Conservation (phyloP, 2,113 vertebrate genomes). For the Microtus oregoni region DNA sequence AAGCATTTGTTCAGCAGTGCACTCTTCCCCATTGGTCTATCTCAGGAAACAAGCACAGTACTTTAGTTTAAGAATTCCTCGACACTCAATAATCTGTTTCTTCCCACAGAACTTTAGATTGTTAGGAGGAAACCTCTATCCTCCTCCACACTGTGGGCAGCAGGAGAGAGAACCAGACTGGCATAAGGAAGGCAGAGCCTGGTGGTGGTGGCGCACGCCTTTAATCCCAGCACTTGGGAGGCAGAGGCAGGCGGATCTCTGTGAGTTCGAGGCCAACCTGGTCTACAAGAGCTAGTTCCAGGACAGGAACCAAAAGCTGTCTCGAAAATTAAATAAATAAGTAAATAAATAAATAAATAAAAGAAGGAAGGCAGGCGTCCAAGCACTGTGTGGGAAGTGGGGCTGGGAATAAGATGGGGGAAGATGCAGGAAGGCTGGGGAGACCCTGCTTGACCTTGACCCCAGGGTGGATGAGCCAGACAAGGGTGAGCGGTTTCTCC, state of each 20-base stretch:
- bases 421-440: too few relatives aligned
- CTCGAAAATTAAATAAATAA: too few relatives aligned
- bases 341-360: too few relatives aligned
- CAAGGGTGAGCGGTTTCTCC: neutral
- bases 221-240: too few relatives aligned
- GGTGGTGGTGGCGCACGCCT: too few relatives aligned
- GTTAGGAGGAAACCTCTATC: neutral
- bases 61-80: slow-evolving; percentile 28
- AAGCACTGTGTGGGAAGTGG: neutral
- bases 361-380: neutral
- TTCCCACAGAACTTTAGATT: neutral
- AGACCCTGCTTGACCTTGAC: neutral
- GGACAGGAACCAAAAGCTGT: too few relatives aligned
- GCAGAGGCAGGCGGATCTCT: too few relatives aligned
- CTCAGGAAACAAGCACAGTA: neutral
- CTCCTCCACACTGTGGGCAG: neutral
- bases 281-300: too few relatives aligned
- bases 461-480: neutral
- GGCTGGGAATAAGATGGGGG: neutral
- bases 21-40: neutral
- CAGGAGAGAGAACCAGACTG: neutral
- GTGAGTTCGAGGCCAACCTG: too few relatives aligned
- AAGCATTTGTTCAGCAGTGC: neutral
- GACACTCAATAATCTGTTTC: neutral
- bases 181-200: neutral